Evolutionary conservation across 2,888 invertebrate genomes (phyloP).

Genomic region (Stenolophus ochropezus): DNA sequence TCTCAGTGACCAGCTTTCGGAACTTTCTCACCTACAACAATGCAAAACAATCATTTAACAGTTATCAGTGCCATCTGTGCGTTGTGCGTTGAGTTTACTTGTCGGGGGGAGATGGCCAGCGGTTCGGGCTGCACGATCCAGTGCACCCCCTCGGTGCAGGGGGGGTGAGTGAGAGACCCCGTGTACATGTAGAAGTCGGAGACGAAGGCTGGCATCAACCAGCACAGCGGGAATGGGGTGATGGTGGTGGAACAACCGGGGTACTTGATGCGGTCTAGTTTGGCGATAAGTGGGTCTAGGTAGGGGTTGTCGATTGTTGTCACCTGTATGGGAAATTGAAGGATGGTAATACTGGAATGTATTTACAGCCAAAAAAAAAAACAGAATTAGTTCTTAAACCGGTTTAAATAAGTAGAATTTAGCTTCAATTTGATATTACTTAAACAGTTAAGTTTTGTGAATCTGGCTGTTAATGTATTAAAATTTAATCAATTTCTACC

Average conservation of each 20-base stretch:
- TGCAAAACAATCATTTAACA: no score
- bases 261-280: slow-evolving; percentile 72
- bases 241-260: slow-evolving; percentile 72
- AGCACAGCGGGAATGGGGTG: slow-evolving; percentile 76
- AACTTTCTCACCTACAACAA: slow-evolving; percentile 66
- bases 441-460: no score
- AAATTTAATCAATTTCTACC: no score
- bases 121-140: slow-evolving; percentile 79
- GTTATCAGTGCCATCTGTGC: no score
- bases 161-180: slow-evolving; percentile 77
- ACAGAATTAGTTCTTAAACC: no score
- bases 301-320: slow-evolving; percentile 76
- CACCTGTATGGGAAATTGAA: slow-evolving; percentile 71
- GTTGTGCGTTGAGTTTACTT: slow-evolving; percentile 69
- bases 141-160: slow-evolving; percentile 77
- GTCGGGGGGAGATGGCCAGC: slow-evolving; percentile 75
- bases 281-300: slow-evolving; percentile 75
- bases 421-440: no score
- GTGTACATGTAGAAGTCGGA: slow-evolving; percentile 76
- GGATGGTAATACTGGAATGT: no score
- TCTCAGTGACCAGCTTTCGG: slow-evolving; percentile 66
- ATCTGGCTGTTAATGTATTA: no score
- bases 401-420: no score
- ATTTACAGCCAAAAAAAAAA: no score
- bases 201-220: slow-evolving; percentile 75